phyloP scores from a whole-genome alignment of 1,140 invertebrate genomes.

The Bombus picipes region DNA sequence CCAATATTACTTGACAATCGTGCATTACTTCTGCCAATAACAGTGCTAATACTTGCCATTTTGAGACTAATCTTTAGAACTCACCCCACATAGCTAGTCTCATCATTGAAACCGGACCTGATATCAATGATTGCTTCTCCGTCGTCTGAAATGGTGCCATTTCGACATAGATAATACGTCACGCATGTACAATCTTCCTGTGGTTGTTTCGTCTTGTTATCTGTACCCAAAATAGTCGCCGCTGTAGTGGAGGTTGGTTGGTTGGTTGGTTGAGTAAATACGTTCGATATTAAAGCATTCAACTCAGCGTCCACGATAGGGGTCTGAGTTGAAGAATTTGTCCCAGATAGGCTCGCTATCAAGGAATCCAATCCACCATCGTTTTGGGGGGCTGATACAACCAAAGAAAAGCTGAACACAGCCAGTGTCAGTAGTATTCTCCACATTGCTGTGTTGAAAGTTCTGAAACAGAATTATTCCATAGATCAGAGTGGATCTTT shows the following conservation, averaged over 20 bases:
- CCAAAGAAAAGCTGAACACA: conserved; percentile 11
- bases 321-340: neutral
- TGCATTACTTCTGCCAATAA: neutral
- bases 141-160: conserved; percentile 86
- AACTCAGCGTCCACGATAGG: neutral
- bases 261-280: conserved; percentile 46
- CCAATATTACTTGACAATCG: neutral
- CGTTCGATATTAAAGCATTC: conserved; percentile 58
- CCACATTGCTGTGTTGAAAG: conserved; percentile 23
- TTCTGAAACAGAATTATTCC: neutral
- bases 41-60: neutral
- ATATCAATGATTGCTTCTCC: conserved; percentile 91
- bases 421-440: conserved; percentile 13
- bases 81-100: conserved; percentile 35
- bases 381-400: neutral
- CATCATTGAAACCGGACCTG: conserved; percentile 77
- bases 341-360: neutral
- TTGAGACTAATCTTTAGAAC: conserved; percentile 63
- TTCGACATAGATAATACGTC: conserved; percentile 88
- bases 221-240: conserved; percentile 43
- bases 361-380: conserved; percentile 2
- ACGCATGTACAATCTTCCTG: conserved; percentile 82
- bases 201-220: conserved; percentile 46
- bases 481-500: neutral
- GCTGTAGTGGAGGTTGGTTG: neutral